phyloP scores from a whole-genome alignment of 2,888 invertebrate genomes.

The Lithophane ornitopus region DNA sequence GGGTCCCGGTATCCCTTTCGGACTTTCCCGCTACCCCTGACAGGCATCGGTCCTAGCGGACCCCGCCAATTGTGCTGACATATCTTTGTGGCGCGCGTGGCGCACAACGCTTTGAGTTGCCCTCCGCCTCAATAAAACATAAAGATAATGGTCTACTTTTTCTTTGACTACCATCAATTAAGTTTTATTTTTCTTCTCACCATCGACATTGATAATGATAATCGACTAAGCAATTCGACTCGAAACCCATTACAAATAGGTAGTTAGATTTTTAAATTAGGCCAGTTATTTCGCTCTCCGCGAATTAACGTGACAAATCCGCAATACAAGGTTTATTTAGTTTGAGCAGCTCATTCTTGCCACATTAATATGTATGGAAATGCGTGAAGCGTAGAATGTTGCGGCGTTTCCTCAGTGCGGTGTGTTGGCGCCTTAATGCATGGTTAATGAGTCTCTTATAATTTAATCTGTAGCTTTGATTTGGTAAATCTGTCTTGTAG shows the following conservation, averaged over 20 bases:
- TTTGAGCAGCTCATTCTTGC: slow-evolving; percentile 66
- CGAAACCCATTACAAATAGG: not conserved
- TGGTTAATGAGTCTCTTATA: slow-evolving; percentile 50
- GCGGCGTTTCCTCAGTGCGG: slow-evolving; percentile 27
- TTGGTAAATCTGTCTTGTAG: slow-evolving; percentile 11
- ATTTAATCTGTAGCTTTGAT: slow-evolving; percentile 29
- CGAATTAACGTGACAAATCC: slow-evolving; percentile 73
- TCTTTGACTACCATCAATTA: slow-evolving; percentile 1
- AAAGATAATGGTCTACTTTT: not conserved
- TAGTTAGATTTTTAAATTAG: slow-evolving; percentile 44
- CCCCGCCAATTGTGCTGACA: too few species aligned
- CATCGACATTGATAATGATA: slow-evolving; percentile 16
- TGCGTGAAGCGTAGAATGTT: slow-evolving; percentile 57
- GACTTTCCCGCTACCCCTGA: too few species aligned
- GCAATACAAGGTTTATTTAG: slow-evolving; percentile 70
- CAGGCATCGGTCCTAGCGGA: too few species aligned
- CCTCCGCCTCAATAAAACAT: not conserved
- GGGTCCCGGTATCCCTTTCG: too few species aligned
- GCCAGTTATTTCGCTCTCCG: slow-evolving; percentile 37
- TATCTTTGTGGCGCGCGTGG: too few species aligned
- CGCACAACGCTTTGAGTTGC: too few species aligned
- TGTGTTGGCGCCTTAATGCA: slow-evolving; percentile 56
- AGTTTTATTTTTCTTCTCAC: not conserved
- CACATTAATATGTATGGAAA: slow-evolving; percentile 76
- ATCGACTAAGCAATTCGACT: slow-evolving; percentile 21